Base-by-base conservation (phyloP, 2,113 vertebrate genomes). In the Zingel zingel region DNA sequence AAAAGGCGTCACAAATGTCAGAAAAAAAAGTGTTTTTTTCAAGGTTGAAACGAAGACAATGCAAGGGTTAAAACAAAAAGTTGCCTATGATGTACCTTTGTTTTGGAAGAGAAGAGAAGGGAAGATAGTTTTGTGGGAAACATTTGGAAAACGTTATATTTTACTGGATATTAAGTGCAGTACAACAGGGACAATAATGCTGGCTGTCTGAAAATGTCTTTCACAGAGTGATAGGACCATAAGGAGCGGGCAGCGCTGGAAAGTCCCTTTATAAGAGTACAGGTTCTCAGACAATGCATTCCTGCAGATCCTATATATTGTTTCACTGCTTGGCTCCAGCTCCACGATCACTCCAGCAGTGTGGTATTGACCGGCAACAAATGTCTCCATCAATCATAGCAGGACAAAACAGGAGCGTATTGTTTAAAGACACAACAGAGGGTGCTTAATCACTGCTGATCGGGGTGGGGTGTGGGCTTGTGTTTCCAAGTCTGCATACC, bases 271-370 rank as follows among this genome's bases (percentile, higher is more conserved):
- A 80, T 63, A 54, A 57, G n/a, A 58, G 25, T 2, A 43, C 73
- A 90, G 71, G 65, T 79, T 83, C 62, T 79, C 50, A 77, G 61
- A 82, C 82, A 91, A 87, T 64, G 75, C 90, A 86, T 89, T 91
- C 82, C 75, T 65, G 62, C 73, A 68, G 65, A 66, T 83, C 77
- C 45, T 67, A 6, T 45, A 33, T 72, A 74, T 77, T 83, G 84
- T 83, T 84, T 74, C 4, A 2, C 70, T 19, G 56, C 72, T 51
- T 68, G 79, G 82, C 78, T 83, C 69, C 53, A 10, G 83, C 54
- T 73, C 67, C 70, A 50, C 65, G 86, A 88, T 87, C 87, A 70
- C 81, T 73, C 78, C 81, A 77, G 14, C 91, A 84, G 77, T 15
- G 48, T 45, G 59, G 39, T 66, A 83, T 63, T 75, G 78, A 91